Conservation (phyloP, 2,888 invertebrate genomes). For the Drosophila parthenogenetica region DNA sequence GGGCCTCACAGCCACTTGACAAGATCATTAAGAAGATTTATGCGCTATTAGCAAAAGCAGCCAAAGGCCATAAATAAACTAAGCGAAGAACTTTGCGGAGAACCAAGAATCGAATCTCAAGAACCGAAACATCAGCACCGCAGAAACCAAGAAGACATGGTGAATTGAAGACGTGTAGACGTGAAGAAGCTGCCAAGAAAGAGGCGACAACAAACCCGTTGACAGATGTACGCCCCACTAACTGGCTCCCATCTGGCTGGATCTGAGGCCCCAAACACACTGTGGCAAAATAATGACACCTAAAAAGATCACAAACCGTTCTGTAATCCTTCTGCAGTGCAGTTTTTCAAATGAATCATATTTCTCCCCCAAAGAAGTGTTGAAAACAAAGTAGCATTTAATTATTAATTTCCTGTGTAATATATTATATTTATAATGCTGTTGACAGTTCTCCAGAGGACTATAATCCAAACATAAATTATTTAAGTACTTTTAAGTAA, state of each 20-base stretch:
- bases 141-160: slow-evolving; percentile 1
- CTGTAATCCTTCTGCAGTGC: background rate
- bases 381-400: background rate
- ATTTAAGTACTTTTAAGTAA: no score
- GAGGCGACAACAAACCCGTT: slow-evolving; percentile 73
- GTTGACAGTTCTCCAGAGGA: background rate
- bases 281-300: slow-evolving; percentile 36
- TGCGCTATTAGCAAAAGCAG: slow-evolving; percentile 82
- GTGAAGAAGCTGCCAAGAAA: slow-evolving; percentile 38
- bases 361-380: slow-evolving; percentile 6
- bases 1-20: slow-evolving; percentile 75
- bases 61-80: slow-evolving; percentile 78
- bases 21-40: slow-evolving; percentile 84
- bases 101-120: slow-evolving; percentile 23
- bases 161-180: background rate
- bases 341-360: slow-evolving; percentile 1
- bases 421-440: slow-evolving; percentile 1
- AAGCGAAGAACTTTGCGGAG: slow-evolving; percentile 42
- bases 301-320: slow-evolving; percentile 8
- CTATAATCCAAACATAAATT: background rate
- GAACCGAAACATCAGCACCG: slow-evolving; percentile 3
- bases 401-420: background rate
- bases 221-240: slow-evolving; percentile 66
- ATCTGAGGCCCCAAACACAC: slow-evolving; percentile 30
- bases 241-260: slow-evolving; percentile 54